Evolutionary conservation across 2,113 vertebrate species (phyloP).

Genomic region (Galemys pyrenaicus): DNA sequence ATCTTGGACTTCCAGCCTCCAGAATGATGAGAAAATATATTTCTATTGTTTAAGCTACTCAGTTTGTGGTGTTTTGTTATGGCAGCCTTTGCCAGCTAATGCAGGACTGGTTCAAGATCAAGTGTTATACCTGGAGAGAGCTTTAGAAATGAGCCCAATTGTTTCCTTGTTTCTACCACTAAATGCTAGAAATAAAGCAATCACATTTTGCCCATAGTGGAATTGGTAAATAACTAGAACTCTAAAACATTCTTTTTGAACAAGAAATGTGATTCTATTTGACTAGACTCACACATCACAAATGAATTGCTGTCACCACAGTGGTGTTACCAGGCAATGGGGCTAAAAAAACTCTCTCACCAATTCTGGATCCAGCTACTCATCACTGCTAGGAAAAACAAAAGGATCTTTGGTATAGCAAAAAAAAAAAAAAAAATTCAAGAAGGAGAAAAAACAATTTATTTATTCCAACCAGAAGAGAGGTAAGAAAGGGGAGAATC

Average conservation of each 20-base stretch:
- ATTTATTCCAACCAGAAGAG: too few species aligned
- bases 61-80: neutral
- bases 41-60: neutral
- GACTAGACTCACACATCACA: neutral
- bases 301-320: neutral
- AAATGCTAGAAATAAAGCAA: neutral
- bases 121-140: neutral
- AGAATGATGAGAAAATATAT: neutral
- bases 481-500: too few species aligned
- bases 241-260: slow-evolving; percentile 12
- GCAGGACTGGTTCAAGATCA: neutral
- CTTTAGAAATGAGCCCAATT: neutral
- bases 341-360: too few species aligned
- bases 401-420: too few species aligned
- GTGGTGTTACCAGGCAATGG: neutral
- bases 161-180: slow-evolving; percentile 3
- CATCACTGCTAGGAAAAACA: too few species aligned
- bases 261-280: neutral
- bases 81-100: neutral
- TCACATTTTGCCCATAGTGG: neutral
- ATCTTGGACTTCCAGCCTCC: neutral
- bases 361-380: too few species aligned
- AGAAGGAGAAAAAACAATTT: too few species aligned
- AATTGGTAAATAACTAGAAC: neutral
- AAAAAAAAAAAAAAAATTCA: too few species aligned